These are phyloP conservation scores for Caenorhabditis inopinata DNA, from an alignment of 1,140 invertebrate species.

Conservation along the genomic window DNA sequence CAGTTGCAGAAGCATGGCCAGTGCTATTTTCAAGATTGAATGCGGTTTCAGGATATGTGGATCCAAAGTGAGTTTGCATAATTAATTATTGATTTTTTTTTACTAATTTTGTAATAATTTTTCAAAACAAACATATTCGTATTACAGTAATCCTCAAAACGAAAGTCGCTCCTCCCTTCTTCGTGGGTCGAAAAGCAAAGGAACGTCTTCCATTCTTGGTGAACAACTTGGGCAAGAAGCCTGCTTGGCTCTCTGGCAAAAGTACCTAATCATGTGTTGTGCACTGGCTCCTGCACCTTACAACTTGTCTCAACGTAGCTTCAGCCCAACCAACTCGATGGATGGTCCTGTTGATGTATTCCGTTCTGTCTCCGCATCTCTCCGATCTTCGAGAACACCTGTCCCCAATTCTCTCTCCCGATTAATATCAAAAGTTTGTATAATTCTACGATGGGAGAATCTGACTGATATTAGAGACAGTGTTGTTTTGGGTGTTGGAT, in stretches of 20 bases:
- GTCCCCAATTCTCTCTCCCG: conserved; percentile 35
- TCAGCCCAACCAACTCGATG: conserved; percentile 46
- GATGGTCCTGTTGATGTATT: conserved; percentile 44
- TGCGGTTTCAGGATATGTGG: conserved; percentile 84
- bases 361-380: conserved; percentile 49
- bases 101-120: no score
- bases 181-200: conserved; percentile 70
- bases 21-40: conserved; percentile 87
- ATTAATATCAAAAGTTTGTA: conserved; percentile 50
- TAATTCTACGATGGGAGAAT: conserved; percentile 75
- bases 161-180: conserved; percentile 91
- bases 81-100: no score
- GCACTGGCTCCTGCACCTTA: conserved; percentile 56
- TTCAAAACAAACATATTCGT: not conserved
- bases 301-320: conserved; percentile 52
- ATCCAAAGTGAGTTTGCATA: conserved; percentile 75
- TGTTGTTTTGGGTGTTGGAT: conserved; percentile 75
- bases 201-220: conserved; percentile 60
- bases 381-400: not conserved
- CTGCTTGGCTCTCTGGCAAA: conserved; percentile 63
- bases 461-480: conserved; percentile 86
- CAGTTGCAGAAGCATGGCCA: conserved; percentile 83
- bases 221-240: conserved; percentile 63
- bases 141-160: conserved; percentile 79
- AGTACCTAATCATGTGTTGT: conserved; percentile 62